Evolutionary conservation across 1,140 invertebrate species (phyloP).

Genomic region (Lepidurus couesii): DNA sequence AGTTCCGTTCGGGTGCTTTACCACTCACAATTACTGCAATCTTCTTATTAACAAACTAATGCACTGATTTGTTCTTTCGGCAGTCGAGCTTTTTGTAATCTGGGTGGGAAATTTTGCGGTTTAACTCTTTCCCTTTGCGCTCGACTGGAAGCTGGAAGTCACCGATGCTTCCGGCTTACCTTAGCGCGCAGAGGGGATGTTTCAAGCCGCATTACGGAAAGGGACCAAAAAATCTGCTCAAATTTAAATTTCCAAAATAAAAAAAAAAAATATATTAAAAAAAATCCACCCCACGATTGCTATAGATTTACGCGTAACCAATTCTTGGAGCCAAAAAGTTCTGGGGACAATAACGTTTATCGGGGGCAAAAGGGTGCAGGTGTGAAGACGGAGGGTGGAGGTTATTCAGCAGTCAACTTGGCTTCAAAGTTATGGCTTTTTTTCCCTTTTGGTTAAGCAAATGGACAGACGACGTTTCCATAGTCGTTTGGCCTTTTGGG

Average conservation of each 20-base stretch:
- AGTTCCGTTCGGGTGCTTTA: background rate
- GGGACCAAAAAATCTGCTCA: background rate
- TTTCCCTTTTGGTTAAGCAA: background rate
- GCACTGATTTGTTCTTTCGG: background rate
- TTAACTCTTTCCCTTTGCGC: background rate
- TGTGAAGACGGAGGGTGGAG: background rate
- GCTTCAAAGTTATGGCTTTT: background rate
- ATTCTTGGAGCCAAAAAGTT: background rate
- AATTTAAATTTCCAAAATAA: background rate
- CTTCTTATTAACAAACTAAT: slow-evolving; percentile 10
- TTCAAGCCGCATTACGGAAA: background rate
- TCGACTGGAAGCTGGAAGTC: background rate
- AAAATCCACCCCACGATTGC: background rate
- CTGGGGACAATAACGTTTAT: background rate
- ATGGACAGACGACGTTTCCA: background rate
- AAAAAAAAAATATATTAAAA: too few species aligned
- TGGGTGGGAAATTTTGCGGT: slow-evolving; percentile 18
- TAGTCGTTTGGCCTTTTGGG: background rate
- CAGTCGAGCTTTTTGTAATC: background rate
- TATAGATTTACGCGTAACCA: background rate
- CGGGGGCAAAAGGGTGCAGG: background rate
- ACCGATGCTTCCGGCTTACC: background rate
- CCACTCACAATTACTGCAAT: background rate
- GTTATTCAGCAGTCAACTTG: background rate
- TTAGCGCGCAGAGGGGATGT: background rate